A percentile compares a stretch with the other conserved stretches of the same genome.
Conservation (phyloP, 2,113 vertebrate genomes). For the Ceratotherium simum region DNA sequence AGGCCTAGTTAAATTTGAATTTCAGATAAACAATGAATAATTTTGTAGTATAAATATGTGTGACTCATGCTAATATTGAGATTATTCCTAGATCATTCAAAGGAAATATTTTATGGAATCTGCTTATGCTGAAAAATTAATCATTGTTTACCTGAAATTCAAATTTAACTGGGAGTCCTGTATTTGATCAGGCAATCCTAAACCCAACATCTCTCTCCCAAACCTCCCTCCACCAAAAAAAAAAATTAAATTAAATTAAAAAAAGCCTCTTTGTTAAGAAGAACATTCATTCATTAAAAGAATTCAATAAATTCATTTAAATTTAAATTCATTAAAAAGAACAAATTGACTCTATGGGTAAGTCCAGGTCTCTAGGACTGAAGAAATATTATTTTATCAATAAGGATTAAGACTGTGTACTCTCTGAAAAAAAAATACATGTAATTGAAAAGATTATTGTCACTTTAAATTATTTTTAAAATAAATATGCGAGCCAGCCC, state of each 20-base stretch:
- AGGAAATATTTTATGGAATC: background rate
- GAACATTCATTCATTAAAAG: background rate
- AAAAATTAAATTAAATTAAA: too few relatives aligned
- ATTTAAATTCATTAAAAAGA: background rate
- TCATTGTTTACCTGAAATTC: slow-evolving; percentile 47
- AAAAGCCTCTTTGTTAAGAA: background rate
- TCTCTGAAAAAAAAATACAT: background rate
- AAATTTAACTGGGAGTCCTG: slow-evolving; percentile 38
- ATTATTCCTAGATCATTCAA: background rate
- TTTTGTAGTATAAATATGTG: slow-evolving; percentile 39
- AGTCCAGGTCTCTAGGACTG: background rate
- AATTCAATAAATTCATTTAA: too few relatives aligned
- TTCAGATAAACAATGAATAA: slow-evolving; percentile 50
- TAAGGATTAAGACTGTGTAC: background rate
- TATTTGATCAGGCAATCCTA: slow-evolving; percentile 15
- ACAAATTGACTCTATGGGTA: background rate
- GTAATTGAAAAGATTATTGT: background rate
- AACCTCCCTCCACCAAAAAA: background rate
- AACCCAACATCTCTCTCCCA: background rate
- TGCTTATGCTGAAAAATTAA: slow-evolving; percentile 12
- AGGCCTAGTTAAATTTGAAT: slow-evolving; percentile 19
- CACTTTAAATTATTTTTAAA: background rate
- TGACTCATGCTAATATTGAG: slow-evolving; percentile 15
- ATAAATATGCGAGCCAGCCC: background rate
- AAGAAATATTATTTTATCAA: slow-evolving; percentile 22